These are phyloP conservation scores for Hermaeophaga mercurialis DNA, from an alignment of 2,888 invertebrate genomes.

Conservation along the genomic window DNA sequence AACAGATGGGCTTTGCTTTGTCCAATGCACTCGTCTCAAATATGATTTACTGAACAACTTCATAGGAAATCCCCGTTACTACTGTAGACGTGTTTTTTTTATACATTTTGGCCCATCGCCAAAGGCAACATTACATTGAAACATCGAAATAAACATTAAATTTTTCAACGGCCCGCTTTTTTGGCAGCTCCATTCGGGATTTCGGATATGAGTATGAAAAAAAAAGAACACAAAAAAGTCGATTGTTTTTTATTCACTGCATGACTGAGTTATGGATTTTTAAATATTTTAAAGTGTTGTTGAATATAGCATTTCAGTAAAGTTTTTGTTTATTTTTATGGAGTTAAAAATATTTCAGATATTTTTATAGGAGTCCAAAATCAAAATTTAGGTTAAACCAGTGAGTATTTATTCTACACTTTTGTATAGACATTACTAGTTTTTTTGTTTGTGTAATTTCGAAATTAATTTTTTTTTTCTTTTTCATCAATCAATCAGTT, in stretches of 20 bases:
- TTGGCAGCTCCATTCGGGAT: conserved; percentile 9
- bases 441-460: too few species aligned
- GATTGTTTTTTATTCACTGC: background rate
- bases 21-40: too few species aligned
- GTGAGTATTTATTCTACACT: too few species aligned
- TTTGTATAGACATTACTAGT: too few species aligned
- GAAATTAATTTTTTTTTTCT: too few species aligned
- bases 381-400: too few species aligned
- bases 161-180: conserved; percentile 10
- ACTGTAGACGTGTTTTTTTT: conserved; percentile 9
- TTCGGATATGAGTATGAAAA: background rate
- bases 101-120: background rate
- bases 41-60: conserved; percentile 8
- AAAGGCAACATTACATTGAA: conserved; percentile 12
- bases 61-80: conserved; percentile 20
- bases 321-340: too few species aligned
- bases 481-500: too few species aligned
- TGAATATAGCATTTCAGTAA: too few species aligned
- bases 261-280: conserved; percentile 6
- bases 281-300: conserved; percentile 1
- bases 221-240: background rate
- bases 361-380: too few species aligned
- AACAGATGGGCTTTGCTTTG: too few species aligned
- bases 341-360: too few species aligned
- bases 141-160: conserved; percentile 14